Evolutionary conservation across 2,888 invertebrate species (phyloP), one percentile per base, ranked within the genome.

Genomic region (Brachyptera risi): DNA sequence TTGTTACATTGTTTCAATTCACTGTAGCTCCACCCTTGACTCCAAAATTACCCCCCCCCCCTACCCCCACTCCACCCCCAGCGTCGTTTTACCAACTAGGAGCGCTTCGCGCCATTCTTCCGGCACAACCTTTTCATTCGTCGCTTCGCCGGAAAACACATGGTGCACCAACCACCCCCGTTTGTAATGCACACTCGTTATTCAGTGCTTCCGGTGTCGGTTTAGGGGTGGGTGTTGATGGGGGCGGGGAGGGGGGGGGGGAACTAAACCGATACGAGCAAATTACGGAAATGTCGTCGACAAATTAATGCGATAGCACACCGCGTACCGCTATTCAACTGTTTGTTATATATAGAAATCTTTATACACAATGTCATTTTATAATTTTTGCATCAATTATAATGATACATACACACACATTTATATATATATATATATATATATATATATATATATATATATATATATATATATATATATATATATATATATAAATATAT

Each of bases 71-170:
- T 17, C 23, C 50, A 17, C 2, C 26, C 27, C 23, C 50, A 17
- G 3, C 26, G 19, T 5, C 4, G 15, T 11, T 11, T 26, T 13
- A 17, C 50, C 26, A n/a, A 3, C 26, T 13, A n/a, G 3, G 13
- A 21, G 23, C 47, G 21, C 4, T 3, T 24, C 50, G 3, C 50
- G 50, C 15, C 31, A 11, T 17, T 50, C 31, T 51, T 51, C 51
- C 51, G 51, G 51, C 2, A 13, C 51, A 27, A 51, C 51, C 56
- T 61, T 61, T 61, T 57, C 61, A 61, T 35, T 57, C 61, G 56
- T 35, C 56, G 7, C 17, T 11, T n/a, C 23, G 49, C 60, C 60
- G 61, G 61, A 61, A 60, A 60, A 61, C 61, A 61, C 61, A 61
- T 61, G 61, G 42, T 17, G n/a, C 27, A 35, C 31, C 51, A 15